Evolutionary conservation across 2,888 invertebrate species (phyloP), one percentile per base, ranked within the genome.

Genomic region (Lordiphosa fenestrarum): DNA sequence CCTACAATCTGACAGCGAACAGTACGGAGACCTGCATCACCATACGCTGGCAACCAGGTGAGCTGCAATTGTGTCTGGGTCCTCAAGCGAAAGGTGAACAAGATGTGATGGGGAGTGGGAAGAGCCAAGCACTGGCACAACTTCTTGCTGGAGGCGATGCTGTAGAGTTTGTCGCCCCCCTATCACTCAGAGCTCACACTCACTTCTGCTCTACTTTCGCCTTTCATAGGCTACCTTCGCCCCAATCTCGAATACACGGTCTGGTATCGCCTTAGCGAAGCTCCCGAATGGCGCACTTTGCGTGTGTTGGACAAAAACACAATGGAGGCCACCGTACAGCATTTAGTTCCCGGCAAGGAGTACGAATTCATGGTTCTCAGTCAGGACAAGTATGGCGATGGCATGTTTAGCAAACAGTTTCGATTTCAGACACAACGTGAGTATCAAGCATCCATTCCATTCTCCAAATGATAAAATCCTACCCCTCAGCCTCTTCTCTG

Each of bases 291-390:
- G 97, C 93, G 94, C 75, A 95, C 95, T 6, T 92, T 95, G 90
- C 92, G 92, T 80, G 93, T 97, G 35, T 90, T 93, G 52, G 93
- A 94, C 7, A 92, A 93, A 53, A 93, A 93, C 73, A 91, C 93
- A 46, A 94, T 95, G 55, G 94, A 94, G 85, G 94, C 95, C 44
- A 95, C 95, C 6, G 91, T 98, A 61, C 92, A 92, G 69, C 94
- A 94, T 71, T 91, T 98, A 71, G 91, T 91, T 62, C 93, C 96
- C 15, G 94, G 90, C 63, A 92, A 94, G 19, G 93, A 94, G 85
- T 98, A 98, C 89, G 97, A 98, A 90, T 93, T 98, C 86, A 96
- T 96, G 92, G 95, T 98, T 46, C 91, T 96, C 47, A 94, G 96
- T 73, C 94, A 95, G 88, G 97, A 98, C 89, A 92, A 94, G 82